phyloP scores from a whole-genome alignment of 2,797 vertebrate species.

The Rhynchonycteris naso region DNA sequence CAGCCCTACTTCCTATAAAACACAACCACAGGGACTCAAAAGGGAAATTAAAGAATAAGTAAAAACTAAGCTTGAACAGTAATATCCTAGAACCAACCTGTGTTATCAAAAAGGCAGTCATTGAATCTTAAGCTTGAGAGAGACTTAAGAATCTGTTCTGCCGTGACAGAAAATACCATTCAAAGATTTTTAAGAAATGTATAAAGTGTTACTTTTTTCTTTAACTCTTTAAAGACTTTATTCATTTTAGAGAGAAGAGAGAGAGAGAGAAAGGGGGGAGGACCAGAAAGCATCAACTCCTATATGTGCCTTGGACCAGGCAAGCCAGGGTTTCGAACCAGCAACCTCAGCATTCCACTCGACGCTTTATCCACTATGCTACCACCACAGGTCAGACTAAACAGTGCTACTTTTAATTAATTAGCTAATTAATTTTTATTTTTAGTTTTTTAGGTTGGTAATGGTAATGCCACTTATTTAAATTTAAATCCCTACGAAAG shows the following conservation, averaged over 20 bases:
- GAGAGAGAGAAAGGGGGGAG: too few relatives aligned
- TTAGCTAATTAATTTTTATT: too few relatives aligned
- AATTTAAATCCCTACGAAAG: slow-evolving; percentile 16
- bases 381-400: too few relatives aligned
- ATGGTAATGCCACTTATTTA: neutral
- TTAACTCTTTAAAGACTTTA: too few relatives aligned
- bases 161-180: neutral
- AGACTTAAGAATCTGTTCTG: neutral
- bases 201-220: neutral
- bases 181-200: slow-evolving; percentile 34
- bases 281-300: too few relatives aligned
- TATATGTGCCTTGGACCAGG: too few relatives aligned
- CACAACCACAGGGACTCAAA: neutral
- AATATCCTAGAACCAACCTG: neutral
- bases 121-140: neutral
- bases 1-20: neutral
- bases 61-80: neutral
- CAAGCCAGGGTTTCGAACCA: too few relatives aligned
- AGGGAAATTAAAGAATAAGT: neutral
- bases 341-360: too few relatives aligned
- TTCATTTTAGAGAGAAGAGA: too few relatives aligned
- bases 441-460: too few relatives aligned
- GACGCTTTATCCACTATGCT: too few relatives aligned
- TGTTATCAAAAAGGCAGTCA: neutral
- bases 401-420: too few relatives aligned